phyloP scores from a whole-genome alignment of 2,888 invertebrate genomes.

The Stenurella melanura region DNA sequence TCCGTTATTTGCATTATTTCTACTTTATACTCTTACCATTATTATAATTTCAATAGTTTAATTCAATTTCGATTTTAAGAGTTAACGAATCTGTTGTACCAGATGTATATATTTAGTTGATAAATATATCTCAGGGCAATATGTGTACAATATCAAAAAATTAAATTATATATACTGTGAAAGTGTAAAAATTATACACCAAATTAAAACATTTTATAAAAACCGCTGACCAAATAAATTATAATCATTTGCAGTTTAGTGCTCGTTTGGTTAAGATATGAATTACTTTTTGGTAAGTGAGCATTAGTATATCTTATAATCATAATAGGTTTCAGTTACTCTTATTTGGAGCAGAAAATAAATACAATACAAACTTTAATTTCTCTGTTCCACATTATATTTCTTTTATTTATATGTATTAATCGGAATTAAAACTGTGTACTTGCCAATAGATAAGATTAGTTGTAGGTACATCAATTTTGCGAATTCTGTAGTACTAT shows the following conservation, averaged over 20 bases:
- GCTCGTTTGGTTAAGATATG: conserved; percentile 50
- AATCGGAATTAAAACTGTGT: too few relatives aligned
- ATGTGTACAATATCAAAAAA: background rate
- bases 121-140: background rate
- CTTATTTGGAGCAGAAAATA: conserved; percentile 29
- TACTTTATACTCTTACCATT: too few relatives aligned
- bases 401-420: background rate
- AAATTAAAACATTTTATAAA: conserved; percentile 52
- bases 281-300: conserved; percentile 50
- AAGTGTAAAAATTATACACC: conserved; percentile 51
- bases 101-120: background rate
- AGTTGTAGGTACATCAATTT: background rate
- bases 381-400: background rate
- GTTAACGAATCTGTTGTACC: background rate
- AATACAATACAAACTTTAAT: background rate
- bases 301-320: conserved; percentile 7
- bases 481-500: background rate
- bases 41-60: too few relatives aligned
- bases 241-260: conserved; percentile 48
- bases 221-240: conserved; percentile 44
- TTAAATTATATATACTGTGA: conserved; percentile 44
- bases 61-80: too few relatives aligned
- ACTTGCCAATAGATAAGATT: too few relatives aligned
- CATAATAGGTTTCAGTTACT: background rate
- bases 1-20: too few relatives aligned